These are phyloP conservation scores for Apis cerana DNA, from an alignment of 1,140 invertebrate genomes.

Conservation along the genomic window DNA sequence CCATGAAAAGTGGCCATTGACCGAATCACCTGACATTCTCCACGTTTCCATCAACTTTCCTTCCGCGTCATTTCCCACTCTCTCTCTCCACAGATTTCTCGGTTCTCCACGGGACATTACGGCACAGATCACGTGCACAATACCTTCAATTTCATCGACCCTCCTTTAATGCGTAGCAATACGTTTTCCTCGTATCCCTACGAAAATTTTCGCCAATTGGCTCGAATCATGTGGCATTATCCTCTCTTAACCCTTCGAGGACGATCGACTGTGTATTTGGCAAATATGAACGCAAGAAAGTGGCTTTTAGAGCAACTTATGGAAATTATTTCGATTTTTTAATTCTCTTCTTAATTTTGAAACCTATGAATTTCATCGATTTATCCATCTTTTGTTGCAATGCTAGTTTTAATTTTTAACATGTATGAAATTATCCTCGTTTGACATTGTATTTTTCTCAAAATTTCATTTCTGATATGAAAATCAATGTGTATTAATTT, in stretches of 20 bases:
- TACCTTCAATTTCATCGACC: slow-evolving; percentile 35
- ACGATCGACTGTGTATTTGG: background rate
- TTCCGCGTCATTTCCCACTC: slow-evolving; percentile 35
- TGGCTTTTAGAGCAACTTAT: background rate
- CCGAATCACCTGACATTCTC: slow-evolving; percentile 23
- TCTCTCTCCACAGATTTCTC: slow-evolving; percentile 16
- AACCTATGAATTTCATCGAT: too few relatives aligned
- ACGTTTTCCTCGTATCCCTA: background rate
- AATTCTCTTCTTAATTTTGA: too few relatives aligned
- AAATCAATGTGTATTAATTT: too few relatives aligned
- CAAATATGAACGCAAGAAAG: background rate
- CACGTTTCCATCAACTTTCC: background rate
- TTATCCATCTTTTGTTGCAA: too few relatives aligned
- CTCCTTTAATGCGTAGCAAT: slow-evolving; percentile 11
- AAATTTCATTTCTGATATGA: too few relatives aligned
- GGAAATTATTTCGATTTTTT: too few relatives aligned
- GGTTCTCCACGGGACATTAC: slow-evolving; percentile 2
- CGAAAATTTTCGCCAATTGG: background rate
- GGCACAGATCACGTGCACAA: slow-evolving; percentile 37
- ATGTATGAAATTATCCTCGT: too few relatives aligned
- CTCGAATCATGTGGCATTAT: background rate
- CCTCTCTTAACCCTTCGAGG: background rate
- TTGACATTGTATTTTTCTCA: too few relatives aligned
- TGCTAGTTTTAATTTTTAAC: too few relatives aligned
- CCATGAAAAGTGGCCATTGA: slow-evolving; percentile 32